These are phyloP conservation scores for Ceratina japonica DNA, from an alignment of 1,140 invertebrate genomes.

Conservation along the genomic window DNA sequence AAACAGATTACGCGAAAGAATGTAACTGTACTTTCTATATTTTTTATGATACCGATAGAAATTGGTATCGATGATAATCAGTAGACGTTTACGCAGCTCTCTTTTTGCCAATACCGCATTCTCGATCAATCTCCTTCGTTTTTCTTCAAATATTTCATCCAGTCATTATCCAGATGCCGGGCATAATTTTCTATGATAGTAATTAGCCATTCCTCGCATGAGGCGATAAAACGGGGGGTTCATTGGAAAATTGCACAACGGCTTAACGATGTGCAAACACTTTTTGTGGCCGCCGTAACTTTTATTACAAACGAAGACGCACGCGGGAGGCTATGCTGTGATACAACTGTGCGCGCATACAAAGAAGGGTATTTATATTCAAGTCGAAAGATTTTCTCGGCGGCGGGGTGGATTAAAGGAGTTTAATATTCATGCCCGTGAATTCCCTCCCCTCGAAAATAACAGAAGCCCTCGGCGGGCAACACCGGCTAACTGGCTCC, in stretches of 20 bases:
- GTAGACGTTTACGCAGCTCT: background rate
- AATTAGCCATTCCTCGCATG: background rate
- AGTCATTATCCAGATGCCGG: background rate
- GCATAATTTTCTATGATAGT: background rate
- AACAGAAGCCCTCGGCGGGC: background rate
- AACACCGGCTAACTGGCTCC: background rate
- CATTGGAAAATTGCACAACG: too few species aligned
- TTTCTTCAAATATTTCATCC: background rate
- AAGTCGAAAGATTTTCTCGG: background rate
- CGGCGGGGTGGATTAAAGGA: background rate
- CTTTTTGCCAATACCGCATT: background rate
- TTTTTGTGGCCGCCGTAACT: background rate
- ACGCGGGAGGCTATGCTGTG: too few species aligned
- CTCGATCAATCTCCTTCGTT: background rate
- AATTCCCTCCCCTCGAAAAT: constrained; percentile 1
- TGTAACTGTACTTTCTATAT: background rate
- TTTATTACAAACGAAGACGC: background rate
- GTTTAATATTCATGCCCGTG: constrained; percentile 11
- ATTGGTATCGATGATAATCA: background rate
- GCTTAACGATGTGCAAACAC: background rate
- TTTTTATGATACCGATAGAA: background rate
- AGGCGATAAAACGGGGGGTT: too few species aligned
- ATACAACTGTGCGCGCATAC: background rate
- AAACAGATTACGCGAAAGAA: background rate
- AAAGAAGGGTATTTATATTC: background rate